phyloP scores from a whole-genome alignment of 2,888 invertebrate species.

The Bombylius major region DNA sequence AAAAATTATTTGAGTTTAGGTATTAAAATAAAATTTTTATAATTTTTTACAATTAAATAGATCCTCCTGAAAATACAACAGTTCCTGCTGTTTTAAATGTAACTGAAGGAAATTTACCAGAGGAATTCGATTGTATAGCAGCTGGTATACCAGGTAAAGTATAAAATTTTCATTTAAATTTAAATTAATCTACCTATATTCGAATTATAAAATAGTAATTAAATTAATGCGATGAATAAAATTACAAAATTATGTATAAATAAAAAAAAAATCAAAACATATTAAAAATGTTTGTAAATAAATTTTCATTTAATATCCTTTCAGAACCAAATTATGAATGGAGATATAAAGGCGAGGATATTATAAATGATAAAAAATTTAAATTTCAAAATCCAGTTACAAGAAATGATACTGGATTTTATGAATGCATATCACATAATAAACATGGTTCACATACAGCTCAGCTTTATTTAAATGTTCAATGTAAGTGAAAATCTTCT shows the following conservation, averaged over 20 bases:
- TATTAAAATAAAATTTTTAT: slow-evolving; percentile 7
- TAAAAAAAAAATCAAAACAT: no score
- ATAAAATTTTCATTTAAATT: not conserved
- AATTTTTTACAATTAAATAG: slow-evolving; percentile 32
- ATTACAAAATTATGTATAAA: no score
- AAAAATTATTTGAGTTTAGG: not conserved
- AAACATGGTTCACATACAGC: slow-evolving; percentile 62
- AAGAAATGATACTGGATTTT: slow-evolving; percentile 60
- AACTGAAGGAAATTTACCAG: slow-evolving; percentile 40
- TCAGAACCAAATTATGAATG: slow-evolving; percentile 22
- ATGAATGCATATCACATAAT: slow-evolving; percentile 66
- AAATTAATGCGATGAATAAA: not conserved
- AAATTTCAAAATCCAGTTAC: slow-evolving; percentile 53
- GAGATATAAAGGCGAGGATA: slow-evolving; percentile 35
- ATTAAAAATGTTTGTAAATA: no score
- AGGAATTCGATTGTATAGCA: slow-evolving; percentile 41
- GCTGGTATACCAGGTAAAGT: slow-evolving; percentile 39
- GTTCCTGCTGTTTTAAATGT: slow-evolving; percentile 44
- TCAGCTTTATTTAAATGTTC: slow-evolving; percentile 61
- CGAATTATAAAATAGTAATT: not conserved
- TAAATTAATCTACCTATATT: no score
- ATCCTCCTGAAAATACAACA: slow-evolving; percentile 74
- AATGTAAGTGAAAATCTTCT: slow-evolving; percentile 48
- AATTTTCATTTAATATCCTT: no score
- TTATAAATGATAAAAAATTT: slow-evolving; percentile 42